A percentile compares a stretch with the other conserved stretches of the same genome.
These are phyloP conservation scores for Cassiopea xamachana DNA, from an alignment of 30 jellyfish, hydroid and myxozoan genomes.

Conservation along the genomic window DNA sequence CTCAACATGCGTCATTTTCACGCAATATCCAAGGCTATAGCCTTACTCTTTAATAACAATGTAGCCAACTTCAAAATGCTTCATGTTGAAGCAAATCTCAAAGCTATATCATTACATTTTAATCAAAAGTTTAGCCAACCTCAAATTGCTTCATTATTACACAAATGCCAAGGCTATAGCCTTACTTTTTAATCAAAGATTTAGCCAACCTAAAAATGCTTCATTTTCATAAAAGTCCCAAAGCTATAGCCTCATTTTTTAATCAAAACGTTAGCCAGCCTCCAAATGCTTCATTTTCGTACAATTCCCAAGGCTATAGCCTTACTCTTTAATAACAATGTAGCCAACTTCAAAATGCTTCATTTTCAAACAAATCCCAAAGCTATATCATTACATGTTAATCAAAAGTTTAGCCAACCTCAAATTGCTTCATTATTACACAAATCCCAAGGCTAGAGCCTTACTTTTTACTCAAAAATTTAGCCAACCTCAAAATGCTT, in stretches of 20 bases:
- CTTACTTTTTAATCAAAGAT: not conserved
- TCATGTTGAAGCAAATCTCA: not conserved
- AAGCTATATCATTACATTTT: not conserved
- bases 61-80: not conserved
- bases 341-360: not conserved
- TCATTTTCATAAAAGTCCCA: not conserved
- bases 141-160: not conserved
- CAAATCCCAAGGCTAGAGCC: not conserved
- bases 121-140: not conserved
- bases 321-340: not conserved
- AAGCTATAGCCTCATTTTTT: not conserved
- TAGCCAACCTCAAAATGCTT: not conserved
- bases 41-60: not conserved
- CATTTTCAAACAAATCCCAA: not conserved
- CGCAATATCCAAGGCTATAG: not conserved
- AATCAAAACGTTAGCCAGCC: not conserved
- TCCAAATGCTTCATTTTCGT: not conserved
- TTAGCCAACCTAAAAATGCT: not conserved
- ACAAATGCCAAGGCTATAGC: conserved; percentile 7
- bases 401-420: not conserved
- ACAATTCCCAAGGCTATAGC: not conserved
- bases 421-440: not conserved
- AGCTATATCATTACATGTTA: not conserved
- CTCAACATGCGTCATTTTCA: not conserved
- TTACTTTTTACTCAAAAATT: not conserved